These are phyloP conservation scores for Hippopotamus amphibius DNA, from an alignment of 2,113 vertebrate species.

Conservation along the genomic window DNA sequence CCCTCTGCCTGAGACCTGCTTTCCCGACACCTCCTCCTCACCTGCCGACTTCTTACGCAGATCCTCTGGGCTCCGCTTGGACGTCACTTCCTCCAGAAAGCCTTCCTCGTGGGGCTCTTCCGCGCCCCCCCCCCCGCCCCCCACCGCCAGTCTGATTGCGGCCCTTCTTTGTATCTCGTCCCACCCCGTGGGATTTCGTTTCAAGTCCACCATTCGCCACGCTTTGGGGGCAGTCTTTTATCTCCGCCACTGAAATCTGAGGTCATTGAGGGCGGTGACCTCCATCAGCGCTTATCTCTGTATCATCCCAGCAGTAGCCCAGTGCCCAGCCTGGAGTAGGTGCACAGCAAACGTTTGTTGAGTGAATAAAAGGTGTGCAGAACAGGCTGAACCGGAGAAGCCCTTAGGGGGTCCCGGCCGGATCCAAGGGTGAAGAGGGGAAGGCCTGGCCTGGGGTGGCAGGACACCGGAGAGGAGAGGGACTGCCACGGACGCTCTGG, in stretches of 20 bases:
- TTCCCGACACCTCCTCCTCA: background rate
- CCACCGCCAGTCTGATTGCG: background rate
- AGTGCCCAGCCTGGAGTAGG: background rate
- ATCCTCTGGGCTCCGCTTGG: background rate
- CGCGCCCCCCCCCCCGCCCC: no score
- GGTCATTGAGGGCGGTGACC: background rate
- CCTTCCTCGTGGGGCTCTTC: background rate
- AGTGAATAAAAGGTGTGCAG: background rate
- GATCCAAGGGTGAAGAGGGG: background rate
- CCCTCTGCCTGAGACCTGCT: background rate
- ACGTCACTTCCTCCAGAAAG: background rate
- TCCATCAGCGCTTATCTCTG: background rate
- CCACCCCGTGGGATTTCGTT: background rate
- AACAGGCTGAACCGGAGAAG: background rate
- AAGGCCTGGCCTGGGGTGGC: background rate
- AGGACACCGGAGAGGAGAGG: background rate
- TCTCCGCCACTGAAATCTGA: background rate
- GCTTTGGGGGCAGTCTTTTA: background rate
- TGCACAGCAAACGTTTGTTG: background rate
- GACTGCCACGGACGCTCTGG: background rate
- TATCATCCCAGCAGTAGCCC: background rate
- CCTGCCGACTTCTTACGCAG: background rate
- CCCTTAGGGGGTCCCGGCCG: background rate
- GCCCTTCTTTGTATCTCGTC: background rate
- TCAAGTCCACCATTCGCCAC: background rate